Percentiles rank a stretch among this genome's conserved stretches.
These are phyloP conservation scores for Timema podura DNA, from an alignment of 2,888 invertebrate genomes.

Conservation along the genomic window DNA sequence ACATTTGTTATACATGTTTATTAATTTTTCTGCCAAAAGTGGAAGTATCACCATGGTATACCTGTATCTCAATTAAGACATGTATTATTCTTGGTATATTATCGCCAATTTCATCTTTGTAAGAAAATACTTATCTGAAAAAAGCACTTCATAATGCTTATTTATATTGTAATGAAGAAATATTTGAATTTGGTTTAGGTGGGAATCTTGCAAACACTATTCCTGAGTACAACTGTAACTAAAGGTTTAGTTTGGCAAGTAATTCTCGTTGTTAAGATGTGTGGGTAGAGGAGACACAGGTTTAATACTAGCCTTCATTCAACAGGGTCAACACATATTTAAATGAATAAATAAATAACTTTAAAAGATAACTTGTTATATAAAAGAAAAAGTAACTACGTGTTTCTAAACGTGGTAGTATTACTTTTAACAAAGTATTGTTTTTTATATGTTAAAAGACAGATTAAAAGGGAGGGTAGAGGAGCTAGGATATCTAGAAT, in stretches of 20 bases:
- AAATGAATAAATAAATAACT: conserved; percentile 26
- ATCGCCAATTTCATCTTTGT: too few relatives aligned
- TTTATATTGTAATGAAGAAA: too few relatives aligned
- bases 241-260: neutral
- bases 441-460: conserved; percentile 31
- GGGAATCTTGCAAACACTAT: too few relatives aligned
- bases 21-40: too few relatives aligned
- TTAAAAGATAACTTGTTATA: conserved; percentile 31
- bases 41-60: too few relatives aligned
- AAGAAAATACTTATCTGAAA: too few relatives aligned
- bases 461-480: conserved; percentile 30
- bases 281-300: conserved; percentile 23
- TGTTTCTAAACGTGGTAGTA: conserved; percentile 29
- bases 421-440: conserved; percentile 30
- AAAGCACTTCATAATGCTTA: too few relatives aligned
- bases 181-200: too few relatives aligned
- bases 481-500: conserved; percentile 24
- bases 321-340: conserved; percentile 34
- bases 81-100: too few relatives aligned
- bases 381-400: conserved; percentile 29
- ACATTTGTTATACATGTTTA: too few relatives aligned
- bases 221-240: too few relatives aligned
- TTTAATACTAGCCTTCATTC: conserved; percentile 34
- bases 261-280: conserved; percentile 16
- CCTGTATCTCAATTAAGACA: too few relatives aligned